phyloP scores from a whole-genome alignment of 2,113 vertebrate species.

The Pterophyllum scalare region DNA sequence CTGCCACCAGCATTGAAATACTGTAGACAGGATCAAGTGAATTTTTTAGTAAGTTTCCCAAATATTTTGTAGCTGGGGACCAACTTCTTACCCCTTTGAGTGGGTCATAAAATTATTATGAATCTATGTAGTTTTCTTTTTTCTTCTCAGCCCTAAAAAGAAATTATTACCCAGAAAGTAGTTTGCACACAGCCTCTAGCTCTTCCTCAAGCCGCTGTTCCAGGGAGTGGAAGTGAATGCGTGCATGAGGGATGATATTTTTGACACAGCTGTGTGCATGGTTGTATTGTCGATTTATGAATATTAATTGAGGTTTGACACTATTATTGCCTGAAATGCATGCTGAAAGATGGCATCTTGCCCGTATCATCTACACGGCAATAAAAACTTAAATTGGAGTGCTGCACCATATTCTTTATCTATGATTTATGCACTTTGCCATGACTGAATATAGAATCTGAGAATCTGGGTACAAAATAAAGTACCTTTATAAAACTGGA shows the following conservation, averaged over 20 bases:
- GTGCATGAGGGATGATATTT: slow-evolving; percentile 42
- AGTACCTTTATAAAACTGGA: slow-evolving; percentile 13
- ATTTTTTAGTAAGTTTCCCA: slow-evolving; percentile 32
- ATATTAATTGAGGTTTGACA: slow-evolving; percentile 77
- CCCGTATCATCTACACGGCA: slow-evolving; percentile 54
- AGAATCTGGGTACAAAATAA: slow-evolving; percentile 38
- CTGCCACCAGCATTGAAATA: not conserved
- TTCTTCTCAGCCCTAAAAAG: slow-evolving; percentile 17
- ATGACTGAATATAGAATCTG: slow-evolving; percentile 47
- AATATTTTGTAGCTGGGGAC: slow-evolving; percentile 40
- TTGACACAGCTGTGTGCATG: slow-evolving; percentile 56
- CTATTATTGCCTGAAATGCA: slow-evolving; percentile 70
- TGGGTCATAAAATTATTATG: slow-evolving; percentile 56
- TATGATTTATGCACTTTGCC: slow-evolving; percentile 49
- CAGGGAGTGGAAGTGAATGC: slow-evolving; percentile 34
- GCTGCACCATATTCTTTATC: slow-evolving; percentile 55
- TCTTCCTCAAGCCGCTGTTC: slow-evolving; percentile 38
- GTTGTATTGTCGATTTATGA: slow-evolving; percentile 69
- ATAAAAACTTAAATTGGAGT: slow-evolving; percentile 73
- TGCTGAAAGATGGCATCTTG: slow-evolving; percentile 65
- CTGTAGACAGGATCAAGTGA: slow-evolving; percentile 19
- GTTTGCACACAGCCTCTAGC: slow-evolving; percentile 32
- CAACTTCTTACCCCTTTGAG: slow-evolving; percentile 19
- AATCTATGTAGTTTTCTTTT: slow-evolving; percentile 39
- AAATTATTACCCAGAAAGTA: slow-evolving; percentile 46